These are phyloP conservation scores for Enteromius mattozi DNA, from an alignment of 2,797 vertebrate genomes.

Conservation along the genomic window DNA sequence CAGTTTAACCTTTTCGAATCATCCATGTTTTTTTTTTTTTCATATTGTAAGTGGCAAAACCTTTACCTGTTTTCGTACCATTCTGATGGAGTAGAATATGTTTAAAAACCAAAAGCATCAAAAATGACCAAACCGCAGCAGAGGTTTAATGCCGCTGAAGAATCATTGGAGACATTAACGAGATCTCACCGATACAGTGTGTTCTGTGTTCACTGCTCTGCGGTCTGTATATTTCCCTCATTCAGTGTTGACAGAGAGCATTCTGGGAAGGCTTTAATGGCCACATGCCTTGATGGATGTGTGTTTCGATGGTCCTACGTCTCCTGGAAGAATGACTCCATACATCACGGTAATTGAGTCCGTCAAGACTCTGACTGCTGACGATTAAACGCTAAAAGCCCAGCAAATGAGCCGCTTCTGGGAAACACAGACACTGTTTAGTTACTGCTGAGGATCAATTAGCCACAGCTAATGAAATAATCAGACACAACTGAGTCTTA, in stretches of 20 bases:
- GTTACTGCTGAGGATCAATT: constrained; percentile 70
- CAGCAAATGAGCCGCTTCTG: constrained; percentile 73
- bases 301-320: constrained; percentile 65
- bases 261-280: constrained; percentile 75
- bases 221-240: background rate
- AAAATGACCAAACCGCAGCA: too few species aligned
- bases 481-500: constrained; percentile 48
- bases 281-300: constrained; percentile 78
- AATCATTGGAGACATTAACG: background rate
- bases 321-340: constrained; percentile 76
- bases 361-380: constrained; percentile 71
- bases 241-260: constrained; percentile 51
- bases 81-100: too few species aligned
- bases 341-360: constrained; percentile 88
- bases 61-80: too few species aligned
- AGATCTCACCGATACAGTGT: background rate
- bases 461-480: constrained; percentile 71
- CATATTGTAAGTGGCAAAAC: too few species aligned
- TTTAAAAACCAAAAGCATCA: too few species aligned
- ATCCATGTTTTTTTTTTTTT: too few species aligned
- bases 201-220: background rate
- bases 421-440: constrained; percentile 67
- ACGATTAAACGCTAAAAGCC: constrained; percentile 77
- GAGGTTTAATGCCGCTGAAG: background rate
- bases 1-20: too few species aligned